These are phyloP conservation scores for Capitella teleta DNA, from an alignment of 1,140 invertebrate species.

Conservation along the genomic window DNA sequence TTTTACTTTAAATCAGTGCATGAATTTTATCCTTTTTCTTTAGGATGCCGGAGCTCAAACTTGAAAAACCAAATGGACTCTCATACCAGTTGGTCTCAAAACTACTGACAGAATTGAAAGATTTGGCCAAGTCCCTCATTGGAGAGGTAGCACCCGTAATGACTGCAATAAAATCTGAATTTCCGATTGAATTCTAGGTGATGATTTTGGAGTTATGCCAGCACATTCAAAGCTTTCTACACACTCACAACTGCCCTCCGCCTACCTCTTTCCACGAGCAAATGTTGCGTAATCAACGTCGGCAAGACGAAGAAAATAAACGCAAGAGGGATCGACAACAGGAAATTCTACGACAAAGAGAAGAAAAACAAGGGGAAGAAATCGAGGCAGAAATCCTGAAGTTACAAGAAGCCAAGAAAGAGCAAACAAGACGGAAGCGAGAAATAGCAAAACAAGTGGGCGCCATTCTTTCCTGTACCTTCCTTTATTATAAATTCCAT, in stretches of 20 bases:
- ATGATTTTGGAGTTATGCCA: conserved; percentile 66
- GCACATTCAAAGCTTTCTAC: conserved; percentile 56
- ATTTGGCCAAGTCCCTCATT: conserved; percentile 30
- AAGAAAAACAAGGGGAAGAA: conserved; percentile 49
- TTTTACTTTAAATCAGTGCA: neutral
- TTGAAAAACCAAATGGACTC: conserved; percentile 58
- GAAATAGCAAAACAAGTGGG: conserved; percentile 23
- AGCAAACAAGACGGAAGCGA: conserved; percentile 45
- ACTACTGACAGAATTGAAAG: too few species aligned
- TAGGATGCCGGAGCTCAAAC: conserved; percentile 47
- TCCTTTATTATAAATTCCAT: too few species aligned
- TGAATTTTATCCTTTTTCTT: neutral
- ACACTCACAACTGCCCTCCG: conserved; percentile 59
- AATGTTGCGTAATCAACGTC: conserved; percentile 58
- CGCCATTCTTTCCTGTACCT: too few species aligned
- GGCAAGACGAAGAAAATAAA: conserved; percentile 43
- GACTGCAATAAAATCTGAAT: neutral
- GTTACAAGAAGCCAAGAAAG: conserved; percentile 54
- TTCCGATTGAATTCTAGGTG: conserved; percentile 19
- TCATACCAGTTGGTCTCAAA: conserved; percentile 53
- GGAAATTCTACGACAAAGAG: conserved; percentile 48
- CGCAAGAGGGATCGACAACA: conserved; percentile 44
- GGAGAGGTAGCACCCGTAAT: neutral
- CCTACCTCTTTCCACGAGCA: conserved; percentile 70
- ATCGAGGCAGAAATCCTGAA: conserved; percentile 58